phyloP scores from a whole-genome alignment of 23 tunicate genomes.

The Phallusia fumigata region DNA sequence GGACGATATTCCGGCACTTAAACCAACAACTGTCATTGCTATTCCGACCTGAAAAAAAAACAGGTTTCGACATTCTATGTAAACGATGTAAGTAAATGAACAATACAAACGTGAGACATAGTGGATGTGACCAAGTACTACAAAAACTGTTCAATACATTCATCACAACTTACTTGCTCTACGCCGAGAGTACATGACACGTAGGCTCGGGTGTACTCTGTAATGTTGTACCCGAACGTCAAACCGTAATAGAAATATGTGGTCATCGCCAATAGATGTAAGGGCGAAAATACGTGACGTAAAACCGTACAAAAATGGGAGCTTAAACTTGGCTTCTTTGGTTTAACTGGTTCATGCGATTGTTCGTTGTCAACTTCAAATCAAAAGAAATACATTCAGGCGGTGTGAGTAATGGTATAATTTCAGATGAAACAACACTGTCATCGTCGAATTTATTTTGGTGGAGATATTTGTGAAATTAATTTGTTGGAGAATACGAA shows the following conservation, averaged over 20 bases:
- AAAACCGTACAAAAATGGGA: background rate
- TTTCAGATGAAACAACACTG: no score
- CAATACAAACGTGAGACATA: background rate
- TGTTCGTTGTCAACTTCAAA: background rate
- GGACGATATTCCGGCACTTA: conserved; percentile 13
- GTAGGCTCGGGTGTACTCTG: conserved; percentile 49
- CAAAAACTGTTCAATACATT: no score
- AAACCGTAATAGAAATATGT: conserved; percentile 46
- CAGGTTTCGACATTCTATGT: no score
- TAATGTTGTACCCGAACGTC: conserved; percentile 16
- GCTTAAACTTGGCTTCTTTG: background rate
- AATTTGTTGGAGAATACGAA: no score
- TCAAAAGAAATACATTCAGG: background rate
- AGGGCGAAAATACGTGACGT: conserved; percentile 9
- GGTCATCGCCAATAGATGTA: conserved; percentile 36
- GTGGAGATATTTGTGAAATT: no score
- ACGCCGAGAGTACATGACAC: conserved; percentile 70
- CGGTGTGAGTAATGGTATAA: no score
- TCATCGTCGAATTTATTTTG: no score
- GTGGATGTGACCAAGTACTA: no score
- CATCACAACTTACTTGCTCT: conserved; percentile 31
- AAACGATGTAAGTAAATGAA: background rate
- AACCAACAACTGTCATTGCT: conserved; percentile 17
- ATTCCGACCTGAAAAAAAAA: conserved; percentile 37
- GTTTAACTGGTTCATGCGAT: background rate